These are phyloP conservation scores for Myxocyprinus asiaticus DNA, from an alignment of 2,113 vertebrate species.

Conservation along the genomic window DNA sequence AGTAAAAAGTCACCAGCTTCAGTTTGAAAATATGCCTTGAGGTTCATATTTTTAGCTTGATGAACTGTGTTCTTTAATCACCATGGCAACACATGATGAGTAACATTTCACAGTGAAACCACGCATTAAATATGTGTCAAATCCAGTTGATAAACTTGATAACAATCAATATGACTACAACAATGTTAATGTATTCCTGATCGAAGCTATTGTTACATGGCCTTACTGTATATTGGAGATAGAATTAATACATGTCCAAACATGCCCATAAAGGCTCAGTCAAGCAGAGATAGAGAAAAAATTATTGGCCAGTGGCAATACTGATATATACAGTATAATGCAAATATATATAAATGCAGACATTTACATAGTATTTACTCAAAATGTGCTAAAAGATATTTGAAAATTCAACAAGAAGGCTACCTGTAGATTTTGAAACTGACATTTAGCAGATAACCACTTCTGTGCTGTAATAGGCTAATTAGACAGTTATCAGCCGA, in stretches of 20 bases:
- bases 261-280: conserved; percentile 11
- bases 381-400: too few relatives aligned
- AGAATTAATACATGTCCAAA: conserved; percentile 1
- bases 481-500: too few relatives aligned
- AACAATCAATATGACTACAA: too few relatives aligned
- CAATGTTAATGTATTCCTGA: too few relatives aligned
- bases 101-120: conserved; percentile 11
- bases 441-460: too few relatives aligned
- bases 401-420: too few relatives aligned
- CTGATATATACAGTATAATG: not conserved
- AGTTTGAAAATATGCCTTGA: conserved; percentile 34
- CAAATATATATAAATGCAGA: too few relatives aligned
- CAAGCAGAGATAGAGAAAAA: not conserved
- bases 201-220: not conserved
- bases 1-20: conserved; percentile 28
- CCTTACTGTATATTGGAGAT: not conserved
- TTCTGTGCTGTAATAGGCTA: too few relatives aligned
- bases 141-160: conserved; percentile 5
- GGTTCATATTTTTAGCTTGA: conserved; percentile 42
- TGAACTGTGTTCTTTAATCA: conserved; percentile 38
- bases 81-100: conserved; percentile 50
- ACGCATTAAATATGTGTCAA: not conserved
- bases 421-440: too few relatives aligned
- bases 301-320: not conserved
- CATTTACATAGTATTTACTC: too few relatives aligned